Evolutionary conservation across 2,888 invertebrate genomes (phyloP).

Genomic region (Drosophila siamana): DNA sequence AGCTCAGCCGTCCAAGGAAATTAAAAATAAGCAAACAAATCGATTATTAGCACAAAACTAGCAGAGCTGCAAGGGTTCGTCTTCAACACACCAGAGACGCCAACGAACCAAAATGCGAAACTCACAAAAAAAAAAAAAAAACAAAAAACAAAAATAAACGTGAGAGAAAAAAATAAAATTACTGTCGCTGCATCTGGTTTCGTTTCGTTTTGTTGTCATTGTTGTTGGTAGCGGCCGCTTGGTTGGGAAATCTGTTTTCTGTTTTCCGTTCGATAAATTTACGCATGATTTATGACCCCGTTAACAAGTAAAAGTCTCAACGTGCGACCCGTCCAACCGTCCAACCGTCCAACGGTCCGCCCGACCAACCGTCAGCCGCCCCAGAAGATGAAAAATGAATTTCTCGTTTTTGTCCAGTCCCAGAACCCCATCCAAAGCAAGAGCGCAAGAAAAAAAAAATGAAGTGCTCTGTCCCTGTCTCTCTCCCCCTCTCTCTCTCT

Average conservation of each 20-base stretch:
- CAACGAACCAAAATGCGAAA: not conserved
- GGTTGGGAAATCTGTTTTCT: constrained; percentile 75
- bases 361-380: constrained; percentile 24
- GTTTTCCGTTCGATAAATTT: constrained; percentile 81
- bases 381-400: constrained; percentile 76
- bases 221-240: constrained; percentile 48
- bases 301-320: constrained; percentile 80
- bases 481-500: no score
- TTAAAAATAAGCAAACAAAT: constrained; percentile 76
- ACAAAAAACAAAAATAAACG: not conserved
- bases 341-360: constrained; percentile 34
- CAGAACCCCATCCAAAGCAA: not conserved
- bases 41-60: constrained; percentile 70
- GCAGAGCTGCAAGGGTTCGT: constrained; percentile 32
- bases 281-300: constrained; percentile 80
- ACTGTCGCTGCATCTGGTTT: constrained; percentile 67
- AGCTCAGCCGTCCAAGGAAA: constrained; percentile 57
- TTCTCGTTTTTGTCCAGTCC: constrained; percentile 67
- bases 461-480: no score
- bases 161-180: constrained; percentile 25
- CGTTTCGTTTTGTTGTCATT: constrained; percentile 51
- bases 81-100: constrained; percentile 1
- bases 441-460: constrained; percentile 23
- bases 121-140: constrained; percentile 1
- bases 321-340: constrained; percentile 59